Evolutionary conservation across 2,113 vertebrate species (phyloP), one percentile per base, ranked within the genome.

Genomic region (Hymenochirus boettgeri): DNA sequence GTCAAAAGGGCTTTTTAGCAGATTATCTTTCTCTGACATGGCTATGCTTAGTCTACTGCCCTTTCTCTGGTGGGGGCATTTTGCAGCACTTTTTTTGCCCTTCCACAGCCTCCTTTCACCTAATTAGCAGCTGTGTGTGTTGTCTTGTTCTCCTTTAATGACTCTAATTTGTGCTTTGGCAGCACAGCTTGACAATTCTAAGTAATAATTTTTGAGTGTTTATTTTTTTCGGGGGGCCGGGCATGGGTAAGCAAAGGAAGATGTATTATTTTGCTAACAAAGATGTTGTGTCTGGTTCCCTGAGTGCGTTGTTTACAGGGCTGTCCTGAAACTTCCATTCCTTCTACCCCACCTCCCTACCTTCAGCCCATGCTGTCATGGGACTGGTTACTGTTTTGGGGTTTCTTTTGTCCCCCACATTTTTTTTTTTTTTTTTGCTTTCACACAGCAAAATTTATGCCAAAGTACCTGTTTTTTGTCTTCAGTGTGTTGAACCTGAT

Each of bases 61-160:
- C 64, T 22, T 54, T 70, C 37, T 25, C 51, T 63, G 76, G 76
- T 66, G 76, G 74, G 58, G 60, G 51, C 54, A 63, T 70, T 74
- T 72, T 70, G 71, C 71, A 62, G 18, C 33, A 53, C 67, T 62
- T 35, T 45, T 9, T 35, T 45, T 9, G 47, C 55, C 62, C 47
- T 24, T 60, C 46, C 26, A 45, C 24, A 18, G 8, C 18, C 26
- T 24, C 18, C 46, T 35, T 26, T 23, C 48, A n/a, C 22, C n/a
- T 45, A 11, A 19, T 47, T 7, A 45, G 24, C 65, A 42, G 56
- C 51, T 66, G 29, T 51, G 24, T 37, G n/a, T n/a, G 39, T 76
- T 76, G 83, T 84, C 85, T 83, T 88, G 86, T 90, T 89, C 86
- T 87, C 85, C 83, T 87, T 88, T 85, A 83, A 75, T 54, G 69